Evolutionary conservation across 2,113 vertebrate species (phyloP), one percentile per base, ranked within the genome.

Genomic region (Austrofundulus limnaeus): DNA sequence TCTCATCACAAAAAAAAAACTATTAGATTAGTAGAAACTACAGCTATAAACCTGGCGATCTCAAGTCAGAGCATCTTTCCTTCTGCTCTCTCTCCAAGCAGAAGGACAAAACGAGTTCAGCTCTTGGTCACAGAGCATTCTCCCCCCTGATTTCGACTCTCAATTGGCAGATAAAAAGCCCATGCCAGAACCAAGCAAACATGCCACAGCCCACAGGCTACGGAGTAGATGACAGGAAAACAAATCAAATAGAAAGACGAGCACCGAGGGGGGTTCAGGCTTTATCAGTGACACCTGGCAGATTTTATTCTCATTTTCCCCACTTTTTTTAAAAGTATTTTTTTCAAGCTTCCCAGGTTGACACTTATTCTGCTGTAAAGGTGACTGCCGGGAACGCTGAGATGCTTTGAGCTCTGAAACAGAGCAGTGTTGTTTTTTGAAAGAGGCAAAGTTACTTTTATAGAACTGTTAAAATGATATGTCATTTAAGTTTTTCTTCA

Each of bases 191-290:
- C 80, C 73, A 69, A 70, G 73, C 70, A 82, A 85, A 83, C 77
- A 83, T 67, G 69, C 75, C 42, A 13, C 55, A 63, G 64, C 77
- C 70, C 72, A 62, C 72, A 34, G 77, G 78, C 75, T 74, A 58
- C 81, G 63, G 72, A 84, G 64, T 19, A 62, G 81, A 82, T 78
- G 83, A 82, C 76, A 69, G 80, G 65, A 70, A 64, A 81, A 77
- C 82, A 78, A 82, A 85, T 87, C 83, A 87, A 84, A 84, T 69
- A 74, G 74, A 70, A 75, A 77, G 81, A 84, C 47, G 77, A 63
- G 73, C 70, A 83, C 82, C 82, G 75, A 67, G 16, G 2, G 59
- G 80, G 78, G 21, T 61, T 82, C 62, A 37, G 70, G 60, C 72
- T 72, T 67, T 78, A 85, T 85, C 76, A 80, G 70, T 34, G 82